Conservation (phyloP, 2,113 vertebrate genomes). For the Campylomormyrus numenius region DNA sequence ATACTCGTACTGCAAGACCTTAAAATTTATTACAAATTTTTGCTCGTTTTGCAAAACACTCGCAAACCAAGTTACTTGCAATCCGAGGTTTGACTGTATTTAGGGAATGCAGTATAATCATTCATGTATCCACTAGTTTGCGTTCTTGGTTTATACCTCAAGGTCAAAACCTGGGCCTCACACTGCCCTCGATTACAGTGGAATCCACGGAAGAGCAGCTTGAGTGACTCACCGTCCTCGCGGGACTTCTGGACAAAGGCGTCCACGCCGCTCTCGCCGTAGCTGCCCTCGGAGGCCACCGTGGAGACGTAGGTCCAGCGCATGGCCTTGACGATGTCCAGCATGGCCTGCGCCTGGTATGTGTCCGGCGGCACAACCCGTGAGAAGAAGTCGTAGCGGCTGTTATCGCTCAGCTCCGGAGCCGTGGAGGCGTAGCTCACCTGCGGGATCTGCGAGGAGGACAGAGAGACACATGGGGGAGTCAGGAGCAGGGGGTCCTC, state of each 20-base stretch:
- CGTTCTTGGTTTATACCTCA: neutral
- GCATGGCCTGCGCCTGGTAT: conserved; percentile 94
- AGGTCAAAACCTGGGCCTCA: neutral
- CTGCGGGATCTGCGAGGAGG: conserved; percentile 76
- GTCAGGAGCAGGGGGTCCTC: neutral
- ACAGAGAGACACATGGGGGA: neutral
- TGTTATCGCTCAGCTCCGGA: conserved; percentile 90
- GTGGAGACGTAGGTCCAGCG: conserved; percentile 95
- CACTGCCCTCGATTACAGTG: neutral
- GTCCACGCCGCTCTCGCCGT: conserved; percentile 87
- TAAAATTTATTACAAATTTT: no score
- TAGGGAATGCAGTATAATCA: neutral
- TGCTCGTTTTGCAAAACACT: no score
- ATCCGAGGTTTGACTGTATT: neutral
- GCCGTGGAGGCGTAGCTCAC: conserved; percentile 95
- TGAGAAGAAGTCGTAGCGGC: conserved; percentile 94
- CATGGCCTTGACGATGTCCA: conserved; percentile 90
- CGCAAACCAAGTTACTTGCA: no score
- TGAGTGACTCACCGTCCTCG: conserved; percentile 76
- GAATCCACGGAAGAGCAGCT: neutral
- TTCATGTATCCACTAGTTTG: neutral
- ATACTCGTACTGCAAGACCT: no score
- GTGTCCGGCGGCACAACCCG: conserved; percentile 89
- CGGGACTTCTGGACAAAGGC: conserved; percentile 93
- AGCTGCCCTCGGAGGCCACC: conserved; percentile 89